Percentiles rank a stretch among this genome's conserved stretches.
Evolutionary conservation across 2,888 invertebrate genomes (phyloP).

Genomic region (Drosophila siamana): DNA sequence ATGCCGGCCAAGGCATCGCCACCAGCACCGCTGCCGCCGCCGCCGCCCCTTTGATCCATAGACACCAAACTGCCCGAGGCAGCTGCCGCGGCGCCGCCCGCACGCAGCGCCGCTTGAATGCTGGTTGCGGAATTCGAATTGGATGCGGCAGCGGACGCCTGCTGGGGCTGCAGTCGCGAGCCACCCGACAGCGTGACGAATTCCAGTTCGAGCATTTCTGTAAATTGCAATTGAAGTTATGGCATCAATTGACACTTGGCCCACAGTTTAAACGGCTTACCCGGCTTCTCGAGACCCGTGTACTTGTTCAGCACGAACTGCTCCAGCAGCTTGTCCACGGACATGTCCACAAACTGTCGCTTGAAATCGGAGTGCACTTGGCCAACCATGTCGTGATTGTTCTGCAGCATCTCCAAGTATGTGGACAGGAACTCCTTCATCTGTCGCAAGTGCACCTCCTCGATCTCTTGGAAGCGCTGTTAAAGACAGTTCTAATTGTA

Average conservation of each 20-base stretch:
- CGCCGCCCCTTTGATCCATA: constrained; percentile 72
- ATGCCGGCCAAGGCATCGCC: constrained; percentile 59
- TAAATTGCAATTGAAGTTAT: neutral
- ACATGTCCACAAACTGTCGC: constrained; percentile 95
- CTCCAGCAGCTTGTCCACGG: constrained; percentile 95
- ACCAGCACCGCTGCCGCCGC: constrained; percentile 42
- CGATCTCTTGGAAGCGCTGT: constrained; percentile 97
- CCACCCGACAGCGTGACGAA: constrained; percentile 80
- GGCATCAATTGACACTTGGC: neutral
- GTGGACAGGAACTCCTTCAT: constrained; percentile 97
- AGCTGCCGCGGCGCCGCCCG: constrained; percentile 51
- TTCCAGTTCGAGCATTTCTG: constrained; percentile 84
- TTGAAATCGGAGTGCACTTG: constrained; percentile 97
- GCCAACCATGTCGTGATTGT: constrained; percentile 95
- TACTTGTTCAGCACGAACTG: constrained; percentile 96
- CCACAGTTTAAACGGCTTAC: constrained; percentile 85
- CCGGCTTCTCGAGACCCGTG: constrained; percentile 96
- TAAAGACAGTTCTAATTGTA: constrained; percentile 63
- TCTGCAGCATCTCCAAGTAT: constrained; percentile 94
- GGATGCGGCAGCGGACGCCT: constrained; percentile 65
- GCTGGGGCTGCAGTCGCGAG: constrained; percentile 67
- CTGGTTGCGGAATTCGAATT: constrained; percentile 83
- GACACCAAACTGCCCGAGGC: constrained; percentile 61
- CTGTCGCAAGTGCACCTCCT: constrained; percentile 95
- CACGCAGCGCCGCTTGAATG: constrained; percentile 76